Evolutionary conservation across 2,888 invertebrate species (phyloP), one percentile per base, ranked within the genome.

Genomic region (Coecobrya sp.): DNA sequence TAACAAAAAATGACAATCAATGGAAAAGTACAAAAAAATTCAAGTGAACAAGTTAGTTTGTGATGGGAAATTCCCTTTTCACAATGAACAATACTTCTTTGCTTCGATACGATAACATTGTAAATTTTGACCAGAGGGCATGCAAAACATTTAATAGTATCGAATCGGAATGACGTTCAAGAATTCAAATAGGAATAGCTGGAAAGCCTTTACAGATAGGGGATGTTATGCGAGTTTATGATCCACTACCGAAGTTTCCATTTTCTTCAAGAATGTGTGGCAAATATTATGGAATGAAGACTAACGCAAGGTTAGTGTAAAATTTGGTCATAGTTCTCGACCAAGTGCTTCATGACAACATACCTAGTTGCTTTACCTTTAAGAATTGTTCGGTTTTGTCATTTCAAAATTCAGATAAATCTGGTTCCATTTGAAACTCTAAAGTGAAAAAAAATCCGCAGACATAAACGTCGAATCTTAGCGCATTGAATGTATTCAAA

Each of bases 41-140:
- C 19, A 36, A 42, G 70, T n/a, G 70, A 73, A 42, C 70, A n/a
- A 36, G 70, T 42, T 73, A 73, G 70, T 42, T 73, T 73, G 36
- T n/a, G 19, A 36, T 7, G 22, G 70, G 70, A 73, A 73, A 73
- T 73, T 73, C 42, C 70, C 70, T 42, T 49, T 73, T 73, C 42
- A 42, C 36, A 73, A 73, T 73, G 70, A 73, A 73, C 36, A 73
- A 68, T 68, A 27, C 11, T 27, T 68, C 30, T 27, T 22, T 42
- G 70, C 36, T n/a, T n/a, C 0, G 42, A 42, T 30, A 30, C 36
- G 68, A 68, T 42, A 22, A 16, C 36, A 73, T 73, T 73, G 42
- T 19, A 73, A n/a, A 42, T 73, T 73, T 42, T 73, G 45, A 5
- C 49, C 76, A 49, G 49, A 76, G 27, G 30, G 2, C 2, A 27